Conservation (phyloP, 1,140 invertebrate species). For the Trichonephila clavata region DNA sequence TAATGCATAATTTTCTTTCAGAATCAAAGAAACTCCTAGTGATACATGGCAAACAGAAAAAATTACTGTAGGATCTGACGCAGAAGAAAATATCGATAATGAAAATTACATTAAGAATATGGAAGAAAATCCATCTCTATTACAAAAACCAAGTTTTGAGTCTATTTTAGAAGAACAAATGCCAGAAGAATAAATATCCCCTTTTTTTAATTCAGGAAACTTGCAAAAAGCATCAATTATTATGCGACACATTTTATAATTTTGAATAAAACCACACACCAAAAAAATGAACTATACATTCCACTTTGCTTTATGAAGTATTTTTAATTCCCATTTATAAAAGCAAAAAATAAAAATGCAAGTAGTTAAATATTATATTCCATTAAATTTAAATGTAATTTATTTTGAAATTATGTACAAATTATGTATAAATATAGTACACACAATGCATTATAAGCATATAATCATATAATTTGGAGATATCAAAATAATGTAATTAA, state of each 20-base stretch:
- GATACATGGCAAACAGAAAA: conserved; percentile 53
- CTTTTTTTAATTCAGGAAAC: neutral
- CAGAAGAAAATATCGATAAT: conserved; percentile 60
- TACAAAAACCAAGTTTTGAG: neutral
- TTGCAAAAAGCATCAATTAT: neutral
- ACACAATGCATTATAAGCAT: neutral
- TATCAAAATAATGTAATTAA: neutral
- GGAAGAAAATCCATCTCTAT: neutral
- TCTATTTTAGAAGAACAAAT: conserved; percentile 21
- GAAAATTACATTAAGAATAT: conserved; percentile 68
- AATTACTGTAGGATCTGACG: conserved; percentile 58
- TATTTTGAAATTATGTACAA: conserved; percentile 55
- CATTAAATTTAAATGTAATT: neutral
- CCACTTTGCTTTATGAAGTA: too few species aligned
- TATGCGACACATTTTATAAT: too few species aligned
- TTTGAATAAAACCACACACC: too few species aligned
- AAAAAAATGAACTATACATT: too few species aligned
- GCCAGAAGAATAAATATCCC: neutral
- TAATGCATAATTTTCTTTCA: neutral
- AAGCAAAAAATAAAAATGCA: neutral
- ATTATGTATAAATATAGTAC: conserved; percentile 18
- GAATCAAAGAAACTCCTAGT: neutral
- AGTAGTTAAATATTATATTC: neutral
- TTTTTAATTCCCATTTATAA: neutral
- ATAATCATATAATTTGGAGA: neutral